Evolutionary conservation across 2,113 vertebrate genomes (phyloP).

Genomic region (Hippolais icterina): DNA sequence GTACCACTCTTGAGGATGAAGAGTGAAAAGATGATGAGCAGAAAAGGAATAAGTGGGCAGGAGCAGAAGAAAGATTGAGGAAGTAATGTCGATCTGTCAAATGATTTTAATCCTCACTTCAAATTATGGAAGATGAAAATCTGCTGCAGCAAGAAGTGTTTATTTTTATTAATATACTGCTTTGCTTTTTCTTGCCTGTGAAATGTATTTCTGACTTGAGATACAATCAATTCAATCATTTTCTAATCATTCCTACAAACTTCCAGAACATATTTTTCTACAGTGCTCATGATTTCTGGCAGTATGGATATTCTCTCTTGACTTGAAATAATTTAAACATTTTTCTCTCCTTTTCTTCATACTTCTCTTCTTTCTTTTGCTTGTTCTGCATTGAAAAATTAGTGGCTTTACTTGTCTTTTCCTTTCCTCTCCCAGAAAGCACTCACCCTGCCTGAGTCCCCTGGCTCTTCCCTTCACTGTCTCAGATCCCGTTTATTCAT

Average conservation of each 20-base stretch:
- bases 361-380: not conserved
- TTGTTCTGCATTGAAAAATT: not conserved
- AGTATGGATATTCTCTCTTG: not conserved
- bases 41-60: not conserved
- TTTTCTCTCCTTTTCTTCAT: not conserved
- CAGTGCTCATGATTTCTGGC: not conserved
- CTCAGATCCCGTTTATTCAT: not conserved
- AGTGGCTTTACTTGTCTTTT: not conserved
- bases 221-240: not conserved
- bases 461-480: not conserved
- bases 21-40: not conserved
- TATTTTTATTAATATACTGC: not conserved
- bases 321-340: not conserved
- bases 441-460: not conserved
- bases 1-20: not conserved
- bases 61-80: not conserved
- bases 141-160: not conserved
- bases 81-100: not conserved
- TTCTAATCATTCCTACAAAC: not conserved
- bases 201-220: not conserved
- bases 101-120: not conserved
- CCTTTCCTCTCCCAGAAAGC: not conserved
- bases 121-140: not conserved
- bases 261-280: not conserved
- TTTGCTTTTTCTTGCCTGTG: not conserved